Base-by-base conservation (phyloP, 2,888 invertebrate species). In the Tolmerus cingulatus region DNA sequence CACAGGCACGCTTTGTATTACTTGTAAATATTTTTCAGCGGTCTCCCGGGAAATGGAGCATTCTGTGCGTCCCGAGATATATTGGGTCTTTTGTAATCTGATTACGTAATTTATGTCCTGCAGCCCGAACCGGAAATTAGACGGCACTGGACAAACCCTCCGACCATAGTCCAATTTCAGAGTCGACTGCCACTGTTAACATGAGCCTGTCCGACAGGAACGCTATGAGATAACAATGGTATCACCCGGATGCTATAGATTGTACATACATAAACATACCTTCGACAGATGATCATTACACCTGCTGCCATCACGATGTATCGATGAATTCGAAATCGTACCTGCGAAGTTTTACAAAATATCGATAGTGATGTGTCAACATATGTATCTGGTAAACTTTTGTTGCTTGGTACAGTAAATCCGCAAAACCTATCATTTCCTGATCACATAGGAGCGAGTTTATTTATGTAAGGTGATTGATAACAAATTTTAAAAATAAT, bases 51-150 rank as follows among this genome's bases (percentile, higher is more conserved):
- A 16, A 46, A 79, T 79, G 30, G n/a, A 23, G 79, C 23, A 55
- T 51, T 51, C 51, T 14, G 79, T 30, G 14, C 30, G 16, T 30
- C 46, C 46, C 16, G 51, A 79, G 51, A 79, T 79, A 79, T 79
- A 51, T 79, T 79, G 51, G 51, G 7, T 27, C 51, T 51, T 66
- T 79, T 79, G 30, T 79, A 79, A 79, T 79, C 79, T 51, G 79
- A 79, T 79, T 79, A 79, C 8, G 43, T 79, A 79, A 79, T 79
- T 79, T 79, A 79, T 79, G 40, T 27, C 19, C 43, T 34, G 46
- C 46, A 78, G 27, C 78, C 23, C 27, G 43, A 78, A 40, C 12
- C 51, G 79, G 51, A 79, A 79, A 79, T 51, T 51, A 66, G 27
- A 66, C 19, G 27, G 66, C 66, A 12, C 66, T 66, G 66, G 66